These are phyloP conservation scores for Sarcoramphus papa DNA, from an alignment of 2,797 vertebrate species.

Conservation along the genomic window DNA sequence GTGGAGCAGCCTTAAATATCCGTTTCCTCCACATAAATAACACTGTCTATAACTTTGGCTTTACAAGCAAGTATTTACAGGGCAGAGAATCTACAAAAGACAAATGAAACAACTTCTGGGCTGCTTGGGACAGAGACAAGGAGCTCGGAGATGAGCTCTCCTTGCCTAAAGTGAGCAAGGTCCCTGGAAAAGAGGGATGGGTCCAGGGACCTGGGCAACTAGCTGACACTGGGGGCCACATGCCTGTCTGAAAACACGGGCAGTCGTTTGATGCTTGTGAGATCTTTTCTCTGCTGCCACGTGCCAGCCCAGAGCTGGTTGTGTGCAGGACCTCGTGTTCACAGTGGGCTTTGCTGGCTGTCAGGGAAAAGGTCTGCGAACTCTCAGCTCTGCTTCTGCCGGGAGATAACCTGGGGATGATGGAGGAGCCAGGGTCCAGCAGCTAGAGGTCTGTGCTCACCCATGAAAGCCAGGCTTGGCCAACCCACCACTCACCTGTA, in stretches of 20 bases:
- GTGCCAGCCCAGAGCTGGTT: not conserved
- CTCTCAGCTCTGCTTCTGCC: not conserved
- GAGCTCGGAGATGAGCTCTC: not conserved
- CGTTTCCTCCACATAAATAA: not conserved
- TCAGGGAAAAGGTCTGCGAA: not conserved
- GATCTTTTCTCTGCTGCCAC: not conserved
- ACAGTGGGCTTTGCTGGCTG: not conserved
- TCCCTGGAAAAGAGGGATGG: not conserved
- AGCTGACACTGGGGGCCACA: accelerated
- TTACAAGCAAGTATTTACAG: slow-evolving; percentile 30
- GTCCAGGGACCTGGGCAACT: not conserved
- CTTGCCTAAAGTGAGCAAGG: not conserved
- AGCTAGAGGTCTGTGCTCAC: not conserved
- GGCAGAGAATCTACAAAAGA: not conserved
- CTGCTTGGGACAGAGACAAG: not conserved
- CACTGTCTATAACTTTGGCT: not conserved
- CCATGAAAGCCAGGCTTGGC: not conserved
- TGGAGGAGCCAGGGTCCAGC: not conserved
- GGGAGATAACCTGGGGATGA: not conserved
- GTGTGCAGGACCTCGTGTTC: not conserved
- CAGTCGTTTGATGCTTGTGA: not conserved
- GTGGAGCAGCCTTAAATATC: not conserved
- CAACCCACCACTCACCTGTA: not conserved
- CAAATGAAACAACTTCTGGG: not conserved
- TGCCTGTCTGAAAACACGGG: not conserved